Conservation (phyloP, 2,113 vertebrate genomes). For the Embiotoca jacksoni region DNA sequence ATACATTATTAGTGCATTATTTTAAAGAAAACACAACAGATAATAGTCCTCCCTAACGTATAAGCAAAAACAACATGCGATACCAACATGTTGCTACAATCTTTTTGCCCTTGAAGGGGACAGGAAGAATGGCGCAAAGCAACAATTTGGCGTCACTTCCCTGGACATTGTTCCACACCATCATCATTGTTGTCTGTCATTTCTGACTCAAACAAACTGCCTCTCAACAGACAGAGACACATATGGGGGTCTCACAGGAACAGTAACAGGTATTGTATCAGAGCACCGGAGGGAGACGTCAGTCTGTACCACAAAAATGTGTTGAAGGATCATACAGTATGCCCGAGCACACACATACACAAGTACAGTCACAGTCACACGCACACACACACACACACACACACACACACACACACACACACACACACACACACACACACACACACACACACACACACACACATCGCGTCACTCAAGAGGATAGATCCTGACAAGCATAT, state of each 20-base stretch:
- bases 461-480: constrained; percentile 66
- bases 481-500: constrained; percentile 76
- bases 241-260: constrained; percentile 32
- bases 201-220: constrained; percentile 17
- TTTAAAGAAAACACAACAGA: not conserved
- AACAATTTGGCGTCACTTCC: not conserved
- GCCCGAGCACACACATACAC: constrained; percentile 37
- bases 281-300: constrained; percentile 37
- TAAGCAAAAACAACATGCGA: not conserved
- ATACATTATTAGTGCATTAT: not conserved
- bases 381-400: constrained; percentile 1
- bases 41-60: not conserved
- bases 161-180: not conserved
- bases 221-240: constrained; percentile 18
- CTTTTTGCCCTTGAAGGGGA: not conserved
- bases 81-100: not conserved
- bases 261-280: constrained; percentile 26
- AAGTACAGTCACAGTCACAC: constrained; percentile 44
- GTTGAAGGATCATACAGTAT: constrained; percentile 53
- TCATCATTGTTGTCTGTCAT: constrained; percentile 5
- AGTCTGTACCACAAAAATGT: constrained; percentile 48
- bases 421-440: not conserved
- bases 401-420: constrained; percentile 16
- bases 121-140: not conserved
- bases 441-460: constrained; percentile 9